A percentile compares a stretch with the other conserved stretches of the same genome.
Conservation (phyloP, 1,140 invertebrate genomes). For the Zelostemma sp. region DNA sequence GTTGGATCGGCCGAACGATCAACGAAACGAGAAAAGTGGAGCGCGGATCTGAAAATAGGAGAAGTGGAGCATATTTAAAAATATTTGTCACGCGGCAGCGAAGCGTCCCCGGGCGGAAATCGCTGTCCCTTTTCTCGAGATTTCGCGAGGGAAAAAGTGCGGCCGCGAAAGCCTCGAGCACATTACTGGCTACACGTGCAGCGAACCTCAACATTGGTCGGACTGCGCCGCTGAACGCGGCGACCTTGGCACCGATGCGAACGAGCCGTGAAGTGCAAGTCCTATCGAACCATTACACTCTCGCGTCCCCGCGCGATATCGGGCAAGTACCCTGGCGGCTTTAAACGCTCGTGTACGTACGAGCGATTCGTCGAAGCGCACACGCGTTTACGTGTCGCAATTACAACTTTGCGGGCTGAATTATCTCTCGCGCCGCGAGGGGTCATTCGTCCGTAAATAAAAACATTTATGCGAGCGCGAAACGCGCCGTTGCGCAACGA, state of each 20-base stretch:
- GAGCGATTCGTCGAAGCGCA: background rate
- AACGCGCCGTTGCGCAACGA: constrained; percentile 26
- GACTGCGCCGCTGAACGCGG: constrained; percentile 40
- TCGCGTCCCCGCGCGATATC: constrained; percentile 42
- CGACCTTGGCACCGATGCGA: constrained; percentile 67
- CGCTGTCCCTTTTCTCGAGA: background rate
- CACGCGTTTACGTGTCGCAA: constrained; percentile 9
- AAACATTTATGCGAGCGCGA: constrained; percentile 20
- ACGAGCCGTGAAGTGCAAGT: constrained; percentile 63
- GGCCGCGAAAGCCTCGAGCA: constrained; percentile 10
- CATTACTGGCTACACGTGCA: constrained; percentile 39
- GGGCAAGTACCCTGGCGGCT: constrained; percentile 41
- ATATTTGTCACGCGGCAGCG: background rate
- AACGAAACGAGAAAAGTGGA: constrained; percentile 23
- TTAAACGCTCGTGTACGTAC: background rate
- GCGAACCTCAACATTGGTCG: constrained; percentile 46
- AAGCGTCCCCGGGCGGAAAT: background rate
- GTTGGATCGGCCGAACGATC: constrained; percentile 19
- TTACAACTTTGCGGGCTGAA: constrained; percentile 10
- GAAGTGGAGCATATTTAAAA: constrained; percentile 18
- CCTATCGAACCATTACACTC: constrained; percentile 41
- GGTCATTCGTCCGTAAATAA: constrained; percentile 48
- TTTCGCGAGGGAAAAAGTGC: background rate
- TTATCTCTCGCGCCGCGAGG: constrained; percentile 24
- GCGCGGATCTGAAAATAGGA: constrained; percentile 26